Base-by-base conservation (phyloP, 2,797 vertebrate genomes). In the Halcyon leucocephala region DNA sequence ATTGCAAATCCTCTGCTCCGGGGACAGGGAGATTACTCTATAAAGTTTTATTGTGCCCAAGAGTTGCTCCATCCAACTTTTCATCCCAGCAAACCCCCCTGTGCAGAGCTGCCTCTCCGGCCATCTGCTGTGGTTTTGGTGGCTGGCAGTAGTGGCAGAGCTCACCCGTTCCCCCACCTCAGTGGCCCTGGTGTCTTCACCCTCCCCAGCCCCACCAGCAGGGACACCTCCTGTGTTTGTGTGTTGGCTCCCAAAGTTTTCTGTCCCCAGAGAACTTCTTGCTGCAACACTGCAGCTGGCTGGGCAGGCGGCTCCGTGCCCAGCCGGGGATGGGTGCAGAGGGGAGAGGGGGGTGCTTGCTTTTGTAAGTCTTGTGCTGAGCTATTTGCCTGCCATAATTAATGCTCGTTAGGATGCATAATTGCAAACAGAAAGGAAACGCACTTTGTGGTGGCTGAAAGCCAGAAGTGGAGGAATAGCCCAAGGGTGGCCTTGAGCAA, bases 371-470 rank as follows among this genome's bases (percentile, higher is more conserved):
- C 93, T 88, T 86, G 49, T 35, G 86, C 91, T 82, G 20, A 97
- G 92, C 80, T 89, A 29, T 96, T 97, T 96, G 93, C 89, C 89
- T 96, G 96, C 92, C 69, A 37, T 97, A 95, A 97, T 97, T 96
- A 96, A 97, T 89, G 92, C 51, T 31, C 78, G 86, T 97, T 94
- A 97, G 95, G 95, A 89, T 88, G 86, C 82, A 29, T 95, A 96
- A 97, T 97, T 97, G 84, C 83, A 95, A 94, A 84, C 81, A 92
- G 95, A 97, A 97, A 97, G 95, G 96, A 97, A 97, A 62, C 39
- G 5, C 0, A 2, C 87, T 96, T 82, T 0, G 7, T 88, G 35
- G 35, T 80, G 93, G 88, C 97, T 92, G 81, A 82, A 92, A 96
- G 90, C 83, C 21, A 3, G 61, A 86, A 71, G 37, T 62, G 58